Conservation (phyloP, 2,888 invertebrate species). For the Harpagoxenus sublaevis region DNA sequence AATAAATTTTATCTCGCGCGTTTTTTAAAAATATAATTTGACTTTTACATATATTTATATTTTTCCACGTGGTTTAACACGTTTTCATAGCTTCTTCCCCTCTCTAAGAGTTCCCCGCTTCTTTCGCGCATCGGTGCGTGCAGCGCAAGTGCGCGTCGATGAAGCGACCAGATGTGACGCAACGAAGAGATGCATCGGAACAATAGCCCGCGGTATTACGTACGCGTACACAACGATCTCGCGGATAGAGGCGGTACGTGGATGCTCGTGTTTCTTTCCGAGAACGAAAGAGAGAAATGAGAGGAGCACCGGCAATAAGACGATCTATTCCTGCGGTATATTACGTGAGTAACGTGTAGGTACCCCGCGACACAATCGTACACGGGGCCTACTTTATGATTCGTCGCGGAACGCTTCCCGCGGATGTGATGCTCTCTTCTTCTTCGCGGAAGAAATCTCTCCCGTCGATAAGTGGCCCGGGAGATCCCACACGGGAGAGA, state of each 20-base stretch:
- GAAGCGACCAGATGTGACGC: slow-evolving; percentile 64
- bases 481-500: slow-evolving; percentile 13
- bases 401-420: slow-evolving; percentile 49
- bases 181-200: slow-evolving; percentile 68
- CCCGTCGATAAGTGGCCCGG: slow-evolving; percentile 33
- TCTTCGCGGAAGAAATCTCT: slow-evolving; percentile 44
- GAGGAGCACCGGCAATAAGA: background rate
- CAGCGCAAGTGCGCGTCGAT: slow-evolving; percentile 59
- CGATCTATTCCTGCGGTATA: slow-evolving; percentile 45
- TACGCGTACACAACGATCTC: slow-evolving; percentile 63
- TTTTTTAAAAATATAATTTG: background rate
- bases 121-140: slow-evolving; percentile 47
- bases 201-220: slow-evolving; percentile 67
- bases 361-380: slow-evolving; percentile 60
- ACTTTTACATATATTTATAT: background rate
- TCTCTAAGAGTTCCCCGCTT: background rate
- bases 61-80: background rate
- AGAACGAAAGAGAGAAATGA: slow-evolving; percentile 33
- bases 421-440: slow-evolving; percentile 16
- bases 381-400: slow-evolving; percentile 19
- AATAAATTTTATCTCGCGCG: background rate
- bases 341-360: slow-evolving; percentile 57
- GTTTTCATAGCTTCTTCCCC: slow-evolving; percentile 3
- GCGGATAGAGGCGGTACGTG: slow-evolving; percentile 61
- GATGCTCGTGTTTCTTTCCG: slow-evolving; percentile 63